Percentiles rank a stretch among this genome's conserved stretches.
Evolutionary conservation across 2,888 invertebrate genomes (phyloP).

Genomic region (Drosophila kokeensis): DNA sequence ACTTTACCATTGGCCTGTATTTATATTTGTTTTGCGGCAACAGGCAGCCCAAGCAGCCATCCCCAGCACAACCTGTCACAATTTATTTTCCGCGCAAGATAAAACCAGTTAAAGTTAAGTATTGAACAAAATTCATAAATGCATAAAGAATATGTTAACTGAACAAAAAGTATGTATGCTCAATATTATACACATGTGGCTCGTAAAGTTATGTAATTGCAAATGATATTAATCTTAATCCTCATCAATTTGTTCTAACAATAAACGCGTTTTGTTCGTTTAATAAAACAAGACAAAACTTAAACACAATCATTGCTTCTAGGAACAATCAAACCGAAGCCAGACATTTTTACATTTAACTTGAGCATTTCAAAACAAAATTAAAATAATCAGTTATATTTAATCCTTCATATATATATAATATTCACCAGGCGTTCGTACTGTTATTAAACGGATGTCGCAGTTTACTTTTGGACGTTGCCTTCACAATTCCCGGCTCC

Average conservation of each 20-base stretch:
- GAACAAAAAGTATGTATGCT: background rate
- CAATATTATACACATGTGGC: background rate
- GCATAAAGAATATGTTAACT: background rate
- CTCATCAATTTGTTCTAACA: background rate
- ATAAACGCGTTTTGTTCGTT: background rate
- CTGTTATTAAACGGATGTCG: slow-evolving; percentile 58
- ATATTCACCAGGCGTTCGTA: slow-evolving; percentile 57
- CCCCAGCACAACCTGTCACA: slow-evolving; percentile 18
- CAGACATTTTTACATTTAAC: background rate
- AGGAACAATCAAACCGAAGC: background rate
- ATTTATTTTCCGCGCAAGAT: slow-evolving; percentile 48
- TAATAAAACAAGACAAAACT: background rate
- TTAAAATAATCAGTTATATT: background rate
- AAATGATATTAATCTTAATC: background rate
- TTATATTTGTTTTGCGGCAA: slow-evolving; percentile 52
- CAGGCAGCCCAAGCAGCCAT: slow-evolving; percentile 13
- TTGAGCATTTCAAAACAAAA: background rate
- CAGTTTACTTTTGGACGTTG: slow-evolving; percentile 20
- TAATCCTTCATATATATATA: background rate
- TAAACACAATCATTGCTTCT: background rate
- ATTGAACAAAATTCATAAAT: slow-evolving; percentile 4
- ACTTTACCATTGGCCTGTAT: slow-evolving; percentile 79
- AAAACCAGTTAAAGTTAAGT: slow-evolving; percentile 43
- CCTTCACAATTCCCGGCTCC: slow-evolving; percentile 2
- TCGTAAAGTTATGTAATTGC: background rate